Percentiles rank a stretch among this genome's conserved stretches.
phyloP scores from a whole-genome alignment of 2,888 invertebrate species.

The Chelonus formosanus region DNA sequence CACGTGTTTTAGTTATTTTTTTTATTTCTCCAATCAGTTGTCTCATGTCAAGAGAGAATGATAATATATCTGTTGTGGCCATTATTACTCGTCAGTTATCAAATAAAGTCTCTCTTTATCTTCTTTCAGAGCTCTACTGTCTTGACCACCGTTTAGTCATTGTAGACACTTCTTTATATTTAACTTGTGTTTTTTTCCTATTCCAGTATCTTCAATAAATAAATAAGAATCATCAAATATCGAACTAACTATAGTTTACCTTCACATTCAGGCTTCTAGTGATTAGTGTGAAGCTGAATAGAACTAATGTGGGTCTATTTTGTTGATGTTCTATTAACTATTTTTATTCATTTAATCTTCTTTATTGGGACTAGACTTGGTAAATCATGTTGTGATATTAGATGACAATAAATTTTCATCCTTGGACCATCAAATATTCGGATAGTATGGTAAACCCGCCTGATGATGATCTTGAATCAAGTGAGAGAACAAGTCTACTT shows the following conservation, averaged over 20 bases:
- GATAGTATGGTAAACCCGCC: constrained; percentile 46
- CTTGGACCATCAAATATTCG: constrained; percentile 1
- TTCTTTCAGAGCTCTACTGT: neutral
- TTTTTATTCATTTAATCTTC: too few species aligned
- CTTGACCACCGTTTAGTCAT: constrained; percentile 15
- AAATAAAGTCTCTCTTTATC: constrained; percentile 8
- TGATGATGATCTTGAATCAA: constrained; percentile 42
- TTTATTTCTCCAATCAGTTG: neutral
- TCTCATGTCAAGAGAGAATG: neutral
- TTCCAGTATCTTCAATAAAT: too few species aligned
- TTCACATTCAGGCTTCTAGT: too few species aligned
- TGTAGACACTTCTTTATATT: neutral
- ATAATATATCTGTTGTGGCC: constrained; percentile 13
- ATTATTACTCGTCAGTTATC: constrained; percentile 8
- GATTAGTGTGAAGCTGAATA: too few species aligned
- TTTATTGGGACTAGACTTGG: too few species aligned
- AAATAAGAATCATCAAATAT: too few species aligned
- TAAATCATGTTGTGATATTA: neutral
- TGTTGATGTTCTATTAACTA: too few species aligned
- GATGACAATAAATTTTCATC: neutral
- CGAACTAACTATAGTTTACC: too few species aligned
- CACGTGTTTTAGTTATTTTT: neutral
- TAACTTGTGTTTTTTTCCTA: neutral
- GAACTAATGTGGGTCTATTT: too few species aligned
- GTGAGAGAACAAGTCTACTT: constrained; percentile 42